Percentiles rank a stretch among this genome's conserved stretches.
Evolutionary conservation across 2,113 vertebrate genomes (phyloP).

Genomic region (Poecile atricapillus): DNA sequence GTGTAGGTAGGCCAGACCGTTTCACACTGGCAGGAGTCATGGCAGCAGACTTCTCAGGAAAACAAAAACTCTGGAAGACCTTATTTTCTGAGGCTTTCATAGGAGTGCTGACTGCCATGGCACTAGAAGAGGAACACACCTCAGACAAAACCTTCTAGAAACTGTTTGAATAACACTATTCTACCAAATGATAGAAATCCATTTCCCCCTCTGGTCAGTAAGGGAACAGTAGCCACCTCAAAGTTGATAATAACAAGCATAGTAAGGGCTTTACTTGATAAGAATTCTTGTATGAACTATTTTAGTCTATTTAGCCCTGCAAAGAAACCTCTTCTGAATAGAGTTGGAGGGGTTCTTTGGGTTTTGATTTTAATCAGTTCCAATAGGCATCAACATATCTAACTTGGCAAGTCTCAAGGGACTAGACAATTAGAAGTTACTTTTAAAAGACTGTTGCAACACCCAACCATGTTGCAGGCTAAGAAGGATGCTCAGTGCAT

Average conservation of each 20-base stretch:
- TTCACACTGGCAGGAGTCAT: constrained; percentile 61
- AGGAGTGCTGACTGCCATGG: constrained; percentile 52
- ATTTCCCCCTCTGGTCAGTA: neutral
- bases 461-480: neutral
- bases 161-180: neutral
- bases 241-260: neutral
- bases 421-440: neutral
- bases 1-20: constrained; percentile 80
- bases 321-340: neutral
- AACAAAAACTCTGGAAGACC: constrained; percentile 20
- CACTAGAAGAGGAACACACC: constrained; percentile 38
- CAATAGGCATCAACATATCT: neutral
- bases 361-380: neutral
- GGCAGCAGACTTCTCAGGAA: neutral
- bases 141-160: neutral
- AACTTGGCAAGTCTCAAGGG: neutral
- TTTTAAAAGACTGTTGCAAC: neutral
- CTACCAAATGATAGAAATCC: neutral
- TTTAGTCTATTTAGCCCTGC: neutral
- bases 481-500: neutral
- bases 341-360: neutral
- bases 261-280: neutral
- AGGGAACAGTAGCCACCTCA: neutral
- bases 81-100: neutral
- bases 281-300: neutral